A percentile compares a stretch with the other conserved stretches of the same genome.
Conservation (phyloP, 2,113 vertebrate genomes). For the Pan troglodytes region NHGRI_mPanTro3-v2.1_pri NC_072413.2:49950501-49951000, state of each 20-base stretch:
- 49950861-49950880: not conserved
- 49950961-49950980: not conserved
- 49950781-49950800: fast-evolving
- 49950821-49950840: not conserved
- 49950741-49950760: not conserved
- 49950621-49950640: not conserved
- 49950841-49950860: not conserved
- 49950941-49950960: not conserved
- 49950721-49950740: not conserved
- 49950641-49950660: not conserved
- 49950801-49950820: not conserved
- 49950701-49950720: not conserved
- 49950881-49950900: not conserved
- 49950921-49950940: too few species aligned
- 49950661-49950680: not conserved
- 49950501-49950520: not conserved
- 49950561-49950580: not conserved
- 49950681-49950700: not conserved
- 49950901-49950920: not conserved
- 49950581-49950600: not conserved
- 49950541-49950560: not conserved
- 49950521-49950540: not conserved
- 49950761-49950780: not conserved
- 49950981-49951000: not conserved
- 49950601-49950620: not conserved